Base-by-base conservation (phyloP, 2,113 vertebrate genomes). In the Leiothrix lutea region DNA sequence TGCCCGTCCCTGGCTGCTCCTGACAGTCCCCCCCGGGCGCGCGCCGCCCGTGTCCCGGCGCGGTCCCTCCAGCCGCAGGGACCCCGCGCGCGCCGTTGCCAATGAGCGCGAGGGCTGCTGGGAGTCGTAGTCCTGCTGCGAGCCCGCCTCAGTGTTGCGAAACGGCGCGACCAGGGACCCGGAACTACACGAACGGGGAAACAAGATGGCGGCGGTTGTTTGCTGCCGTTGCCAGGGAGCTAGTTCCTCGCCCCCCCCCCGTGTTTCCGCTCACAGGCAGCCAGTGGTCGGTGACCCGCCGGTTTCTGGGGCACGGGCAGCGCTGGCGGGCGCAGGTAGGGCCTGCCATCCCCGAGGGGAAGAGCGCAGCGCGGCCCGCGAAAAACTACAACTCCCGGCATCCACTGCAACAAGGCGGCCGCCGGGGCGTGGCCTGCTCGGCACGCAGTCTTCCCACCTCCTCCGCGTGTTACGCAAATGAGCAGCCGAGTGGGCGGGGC, bases 281-380 rank as follows among this genome's bases (percentile, higher is more conserved):
- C 9, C 36, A 11, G 31, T 8, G 2, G 13, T 9, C 8, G 5
- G 17, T 6, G 21, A 14, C 11, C 21, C 35, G 3, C 4, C 10
- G 5, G 3, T 8, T 24, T 1, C 5, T 4, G 28, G 14, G 11
- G 1, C 13, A 14, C 3, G 5, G 11, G 8, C 0, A 3, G 50
- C 12, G 19, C 14, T 18, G 19, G 0, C 14, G 6, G 28, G 2
- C 11, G 3, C 26, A 1, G 2, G 14, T 2, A 15, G 12, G 8
- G 9, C 8, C 8, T 6, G 8, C 2, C 8, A 45, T 2, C 8
- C 18, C 2, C 10, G 5, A 12, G 7, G 1, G 3, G 15, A 22
- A 20, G 4, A 3, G 5, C 3, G 4, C 10, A 7, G 33, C 1
- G 0, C 2, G 0, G 2, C 3, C 2, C 1, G 1, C 1, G 2